Conservation (phyloP, 2,888 invertebrate species). For the Gisinianus flammeolus region DNA sequence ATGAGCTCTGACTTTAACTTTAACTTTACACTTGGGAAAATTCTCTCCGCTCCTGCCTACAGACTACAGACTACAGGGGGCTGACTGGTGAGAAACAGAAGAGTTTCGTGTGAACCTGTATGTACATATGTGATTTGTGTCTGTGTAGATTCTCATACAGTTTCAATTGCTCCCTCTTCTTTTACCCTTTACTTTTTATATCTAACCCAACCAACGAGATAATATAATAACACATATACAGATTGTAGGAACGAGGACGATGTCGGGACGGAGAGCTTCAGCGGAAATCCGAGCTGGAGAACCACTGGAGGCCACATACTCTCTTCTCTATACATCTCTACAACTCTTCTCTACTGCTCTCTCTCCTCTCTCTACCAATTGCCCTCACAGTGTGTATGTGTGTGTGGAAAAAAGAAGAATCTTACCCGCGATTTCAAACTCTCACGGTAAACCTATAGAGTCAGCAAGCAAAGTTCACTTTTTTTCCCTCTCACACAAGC, state of each 20-base stretch:
- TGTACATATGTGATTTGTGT: no score
- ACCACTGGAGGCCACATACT: conserved; percentile 30
- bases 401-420: conserved; percentile 14
- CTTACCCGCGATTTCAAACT: conserved; percentile 21
- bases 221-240: no score
- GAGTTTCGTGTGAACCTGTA: no score
- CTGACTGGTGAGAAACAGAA: not conserved
- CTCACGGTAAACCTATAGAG: conserved; percentile 16
- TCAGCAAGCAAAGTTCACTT: conserved; percentile 36
- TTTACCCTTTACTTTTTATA: no score
- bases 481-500: conserved; percentile 6
- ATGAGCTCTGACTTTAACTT: no score
- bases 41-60: no score
- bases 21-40: not conserved
- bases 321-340: not conserved
- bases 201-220: no score
- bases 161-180: no score
- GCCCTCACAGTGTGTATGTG: conserved; percentile 31
- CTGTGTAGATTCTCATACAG: no score
- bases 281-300: conserved; percentile 35
- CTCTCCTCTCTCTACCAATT: conserved; percentile 6
- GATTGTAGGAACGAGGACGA: not conserved
- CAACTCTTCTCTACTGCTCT: not conserved
- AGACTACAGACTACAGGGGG: no score
- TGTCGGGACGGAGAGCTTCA: conserved; percentile 15